These are phyloP conservation scores for Nanorana parkeri DNA, from an alignment of 2,113 vertebrate species.

Conservation along the genomic window DNA sequence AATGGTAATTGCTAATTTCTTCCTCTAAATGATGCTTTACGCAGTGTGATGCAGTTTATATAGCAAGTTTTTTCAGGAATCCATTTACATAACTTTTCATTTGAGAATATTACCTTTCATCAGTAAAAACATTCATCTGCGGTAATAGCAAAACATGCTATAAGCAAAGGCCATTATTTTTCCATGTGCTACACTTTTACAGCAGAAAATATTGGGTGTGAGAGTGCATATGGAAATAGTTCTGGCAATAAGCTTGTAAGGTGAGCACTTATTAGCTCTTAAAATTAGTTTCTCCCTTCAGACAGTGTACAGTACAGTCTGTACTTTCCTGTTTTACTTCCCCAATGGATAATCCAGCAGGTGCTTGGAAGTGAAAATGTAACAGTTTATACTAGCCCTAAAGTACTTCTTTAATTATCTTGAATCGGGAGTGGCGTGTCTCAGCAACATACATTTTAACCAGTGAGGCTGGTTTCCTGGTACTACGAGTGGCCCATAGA, in stretches of 20 bases:
- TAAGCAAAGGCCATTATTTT: constrained; percentile 47
- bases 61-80: constrained; percentile 26
- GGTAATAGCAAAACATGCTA: constrained; percentile 48
- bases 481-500: no score
- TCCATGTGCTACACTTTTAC: constrained; percentile 45
- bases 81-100: constrained; percentile 54
- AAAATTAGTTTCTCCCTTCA: constrained; percentile 33
- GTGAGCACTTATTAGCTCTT: constrained; percentile 40
- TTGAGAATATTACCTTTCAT: constrained; percentile 51
- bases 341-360: constrained; percentile 11
- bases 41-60: constrained; percentile 47
- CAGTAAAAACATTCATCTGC: constrained; percentile 51
- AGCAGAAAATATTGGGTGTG: constrained; percentile 48
- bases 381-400: constrained; percentile 18
- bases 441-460: no score
- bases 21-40: constrained; percentile 44
- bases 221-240: constrained; percentile 44
- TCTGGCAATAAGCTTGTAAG: constrained; percentile 46
- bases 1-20: constrained; percentile 52
- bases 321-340: constrained; percentile 37
- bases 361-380: constrained; percentile 33
- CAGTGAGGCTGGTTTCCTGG: no score
- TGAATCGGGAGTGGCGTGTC: neutral
- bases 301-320: constrained; percentile 13
- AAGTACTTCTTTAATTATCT: constrained; percentile 10